Conservation (phyloP, 1,140 invertebrate genomes). For the Danaus melanippus region DNA sequence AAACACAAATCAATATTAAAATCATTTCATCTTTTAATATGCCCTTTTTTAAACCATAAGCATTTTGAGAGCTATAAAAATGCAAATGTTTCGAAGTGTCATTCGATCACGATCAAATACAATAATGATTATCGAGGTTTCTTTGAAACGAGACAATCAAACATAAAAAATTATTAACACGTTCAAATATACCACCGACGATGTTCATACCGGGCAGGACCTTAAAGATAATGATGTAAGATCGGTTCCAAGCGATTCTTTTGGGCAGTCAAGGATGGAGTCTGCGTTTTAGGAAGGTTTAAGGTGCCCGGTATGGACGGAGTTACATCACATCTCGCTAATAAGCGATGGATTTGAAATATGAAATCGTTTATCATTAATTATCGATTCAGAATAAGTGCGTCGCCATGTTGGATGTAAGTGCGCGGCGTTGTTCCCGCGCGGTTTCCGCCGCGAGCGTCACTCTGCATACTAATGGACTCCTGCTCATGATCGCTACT, state of each 20-base stretch:
- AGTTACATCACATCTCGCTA: slow-evolving; percentile 62
- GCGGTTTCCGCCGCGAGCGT: slow-evolving; percentile 62
- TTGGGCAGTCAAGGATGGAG: slow-evolving; percentile 48
- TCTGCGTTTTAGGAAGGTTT: slow-evolving; percentile 40
- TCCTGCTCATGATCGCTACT: slow-evolving; percentile 22
- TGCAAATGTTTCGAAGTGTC: slow-evolving; percentile 28
- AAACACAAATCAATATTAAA: too few relatives aligned
- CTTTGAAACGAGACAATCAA: slow-evolving; percentile 47
- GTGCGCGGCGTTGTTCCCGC: slow-evolving; percentile 55
- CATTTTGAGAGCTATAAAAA: slow-evolving; percentile 10
- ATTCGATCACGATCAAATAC: slow-evolving; percentile 32
- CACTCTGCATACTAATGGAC: slow-evolving; percentile 60
- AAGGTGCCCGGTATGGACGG: slow-evolving; percentile 38
- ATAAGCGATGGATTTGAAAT: slow-evolving; percentile 62
- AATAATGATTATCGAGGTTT: slow-evolving; percentile 35
- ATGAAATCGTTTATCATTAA: slow-evolving; percentile 66
- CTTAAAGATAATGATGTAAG: slow-evolving; percentile 51
- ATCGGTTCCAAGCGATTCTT: slow-evolving; percentile 37
- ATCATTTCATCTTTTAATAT: too few relatives aligned
- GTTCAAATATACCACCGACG: slow-evolving; percentile 40
- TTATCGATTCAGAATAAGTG: slow-evolving; percentile 67
- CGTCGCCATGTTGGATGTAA: slow-evolving; percentile 61
- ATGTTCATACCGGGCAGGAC: slow-evolving; percentile 42
- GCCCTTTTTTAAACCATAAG: too few relatives aligned
- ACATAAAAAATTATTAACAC: slow-evolving; percentile 47